phyloP scores from a whole-genome alignment of 2,113 vertebrate genomes.

The Acanthochromis polyacanthus region DNA sequence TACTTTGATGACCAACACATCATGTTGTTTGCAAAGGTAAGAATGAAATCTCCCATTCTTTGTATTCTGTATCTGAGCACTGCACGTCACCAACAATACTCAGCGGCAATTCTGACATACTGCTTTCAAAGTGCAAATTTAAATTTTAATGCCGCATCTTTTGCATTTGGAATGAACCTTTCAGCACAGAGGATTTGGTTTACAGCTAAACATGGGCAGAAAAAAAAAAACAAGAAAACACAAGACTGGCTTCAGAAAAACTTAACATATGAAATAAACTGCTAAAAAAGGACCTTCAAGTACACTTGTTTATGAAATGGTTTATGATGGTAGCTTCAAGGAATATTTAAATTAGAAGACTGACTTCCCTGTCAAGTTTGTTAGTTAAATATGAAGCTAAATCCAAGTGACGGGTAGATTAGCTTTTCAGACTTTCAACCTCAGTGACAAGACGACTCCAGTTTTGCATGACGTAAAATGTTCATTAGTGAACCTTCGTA shows the following conservation, averaged over 20 bases:
- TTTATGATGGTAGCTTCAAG: constrained; percentile 29
- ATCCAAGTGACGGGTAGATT: too few relatives aligned
- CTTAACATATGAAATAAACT: background rate
- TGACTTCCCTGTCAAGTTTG: too few relatives aligned
- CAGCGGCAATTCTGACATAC: background rate
- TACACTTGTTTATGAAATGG: constrained; percentile 29
- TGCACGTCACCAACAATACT: constrained; percentile 11
- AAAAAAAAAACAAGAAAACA: background rate
- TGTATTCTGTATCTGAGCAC: background rate
- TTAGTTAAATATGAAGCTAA: too few relatives aligned
- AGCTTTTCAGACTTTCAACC: too few relatives aligned
- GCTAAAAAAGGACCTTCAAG: constrained; percentile 40
- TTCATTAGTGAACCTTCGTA: too few relatives aligned
- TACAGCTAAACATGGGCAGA: constrained; percentile 28
- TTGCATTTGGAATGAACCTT: constrained; percentile 5
- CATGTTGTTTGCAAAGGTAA: constrained; percentile 11
- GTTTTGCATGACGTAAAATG: too few relatives aligned
- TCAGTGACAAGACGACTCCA: too few relatives aligned
- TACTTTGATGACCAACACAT: background rate
- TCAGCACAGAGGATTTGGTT: constrained; percentile 36
- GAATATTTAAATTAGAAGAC: too few relatives aligned
- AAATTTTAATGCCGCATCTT: constrained; percentile 37
- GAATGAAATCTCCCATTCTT: background rate
- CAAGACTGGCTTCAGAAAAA: background rate
- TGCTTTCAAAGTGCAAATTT: constrained; percentile 65